Conservation (phyloP, 2,797 vertebrate genomes). For the Ibycter americanus region DNA sequence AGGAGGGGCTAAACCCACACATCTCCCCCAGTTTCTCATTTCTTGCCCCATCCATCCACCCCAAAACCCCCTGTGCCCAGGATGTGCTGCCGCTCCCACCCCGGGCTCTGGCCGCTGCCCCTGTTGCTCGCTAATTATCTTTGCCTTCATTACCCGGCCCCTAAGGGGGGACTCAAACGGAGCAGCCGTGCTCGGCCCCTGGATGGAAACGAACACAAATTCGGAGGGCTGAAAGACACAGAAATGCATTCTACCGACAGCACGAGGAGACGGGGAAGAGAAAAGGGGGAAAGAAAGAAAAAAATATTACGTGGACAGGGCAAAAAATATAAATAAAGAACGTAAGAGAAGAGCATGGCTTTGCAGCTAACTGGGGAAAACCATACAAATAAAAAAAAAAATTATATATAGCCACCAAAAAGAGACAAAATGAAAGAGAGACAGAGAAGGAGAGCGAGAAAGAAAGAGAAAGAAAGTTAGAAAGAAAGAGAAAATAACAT, state of each 20-base stretch:
- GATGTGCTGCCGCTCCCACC: not conserved
- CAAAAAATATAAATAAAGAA: slow-evolving; percentile 61
- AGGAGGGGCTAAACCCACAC: not conserved
- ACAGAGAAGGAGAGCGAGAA: slow-evolving; percentile 31
- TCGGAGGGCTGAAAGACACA: slow-evolving; percentile 86
- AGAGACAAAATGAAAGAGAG: slow-evolving; percentile 69
- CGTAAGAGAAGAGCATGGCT: slow-evolving; percentile 68
- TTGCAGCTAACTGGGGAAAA: slow-evolving; percentile 75
- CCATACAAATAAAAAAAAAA: slow-evolving; percentile 75
- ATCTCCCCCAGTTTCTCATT: not conserved
- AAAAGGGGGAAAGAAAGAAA: slow-evolving; percentile 75
- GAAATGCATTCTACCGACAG: slow-evolving; percentile 90
- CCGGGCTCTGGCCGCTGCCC: not conserved
- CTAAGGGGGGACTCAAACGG: slow-evolving; percentile 38
- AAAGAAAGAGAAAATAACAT: slow-evolving; percentile 82
- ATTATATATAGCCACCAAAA: slow-evolving; percentile 74
- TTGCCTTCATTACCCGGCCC: not conserved
- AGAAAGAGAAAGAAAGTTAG: slow-evolving; percentile 59
- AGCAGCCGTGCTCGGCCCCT: slow-evolving; percentile 4
- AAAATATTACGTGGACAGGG: slow-evolving; percentile 76
- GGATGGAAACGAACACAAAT: slow-evolving; percentile 63
- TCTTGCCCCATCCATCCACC: not conserved
- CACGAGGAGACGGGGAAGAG: slow-evolving; percentile 71
- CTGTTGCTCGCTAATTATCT: not conserved
- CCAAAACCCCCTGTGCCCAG: not conserved